A percentile compares a stretch with the other conserved stretches of the same genome.
Evolutionary conservation across 1,140 invertebrate species (phyloP).

Genomic region (Lasaia peninsularis): DNA sequence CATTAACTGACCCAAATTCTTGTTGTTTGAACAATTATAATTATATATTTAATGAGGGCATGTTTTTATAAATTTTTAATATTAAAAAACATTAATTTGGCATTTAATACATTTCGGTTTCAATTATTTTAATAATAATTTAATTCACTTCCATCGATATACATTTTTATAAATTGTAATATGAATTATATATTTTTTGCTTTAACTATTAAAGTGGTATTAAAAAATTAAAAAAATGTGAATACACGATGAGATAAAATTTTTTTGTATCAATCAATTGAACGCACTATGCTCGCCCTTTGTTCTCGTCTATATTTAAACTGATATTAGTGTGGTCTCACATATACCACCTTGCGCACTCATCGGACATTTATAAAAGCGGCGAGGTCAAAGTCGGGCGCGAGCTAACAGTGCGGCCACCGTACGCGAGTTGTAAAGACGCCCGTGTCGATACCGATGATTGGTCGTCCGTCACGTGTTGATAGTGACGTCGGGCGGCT

Average conservation of each 20-base stretch:
- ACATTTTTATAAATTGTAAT: too few relatives aligned
- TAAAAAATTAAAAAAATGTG: too few relatives aligned
- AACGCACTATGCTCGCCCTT: constrained; percentile 1
- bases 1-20: constrained; percentile 48
- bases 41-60: constrained; percentile 9
- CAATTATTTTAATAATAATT: too few relatives aligned
- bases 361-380: constrained; percentile 72
- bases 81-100: too few relatives aligned
- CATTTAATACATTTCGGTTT: too few relatives aligned
- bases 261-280: not conserved
- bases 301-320: constrained; percentile 64
- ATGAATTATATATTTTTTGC: too few relatives aligned
- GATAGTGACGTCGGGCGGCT: constrained; percentile 50
- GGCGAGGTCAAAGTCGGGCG: constrained; percentile 61
- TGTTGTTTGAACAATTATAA: constrained; percentile 33
- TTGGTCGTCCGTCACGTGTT: constrained; percentile 55
- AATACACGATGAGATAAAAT: too few relatives aligned
- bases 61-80: not conserved
- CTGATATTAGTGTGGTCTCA: constrained; percentile 46
- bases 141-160: too few relatives aligned
- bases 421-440: constrained; percentile 61
- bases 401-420: constrained; percentile 52
- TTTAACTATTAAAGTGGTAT: too few relatives aligned
- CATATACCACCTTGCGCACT: constrained; percentile 61
- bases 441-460: constrained; percentile 56